These are phyloP conservation scores for Deilephila porcellus DNA, from an alignment of 2,888 invertebrate genomes.

Conservation along the genomic window DNA sequence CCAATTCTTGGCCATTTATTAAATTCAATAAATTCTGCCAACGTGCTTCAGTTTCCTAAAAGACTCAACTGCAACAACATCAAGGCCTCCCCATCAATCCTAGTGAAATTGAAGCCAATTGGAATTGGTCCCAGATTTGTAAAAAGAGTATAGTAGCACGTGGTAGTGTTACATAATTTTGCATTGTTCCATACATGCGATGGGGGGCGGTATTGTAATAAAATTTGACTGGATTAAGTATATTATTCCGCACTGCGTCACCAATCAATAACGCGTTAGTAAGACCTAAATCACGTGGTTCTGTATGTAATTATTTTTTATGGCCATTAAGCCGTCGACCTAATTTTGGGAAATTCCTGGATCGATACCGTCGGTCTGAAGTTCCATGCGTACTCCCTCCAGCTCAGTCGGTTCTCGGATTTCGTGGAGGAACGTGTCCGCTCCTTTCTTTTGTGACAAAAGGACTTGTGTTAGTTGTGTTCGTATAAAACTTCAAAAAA, in stretches of 20 bases:
- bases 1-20: too few relatives aligned
- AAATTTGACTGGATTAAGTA: not conserved
- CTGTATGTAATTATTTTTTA: not conserved
- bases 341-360: slow-evolving; percentile 15
- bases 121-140: not conserved
- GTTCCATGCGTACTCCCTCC: not conserved
- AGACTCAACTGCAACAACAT: not conserved
- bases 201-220: too few relatives aligned
- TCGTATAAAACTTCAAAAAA: not conserved
- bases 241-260: slow-evolving; percentile 23
- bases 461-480: not conserved
- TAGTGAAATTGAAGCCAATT: not conserved
- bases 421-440: slow-evolving; percentile 2
- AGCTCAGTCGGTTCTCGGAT: slow-evolving; percentile 18
- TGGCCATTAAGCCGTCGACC: slow-evolving; percentile 18
- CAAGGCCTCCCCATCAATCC: not conserved
- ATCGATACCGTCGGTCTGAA: slow-evolving; percentile 5
- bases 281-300: not conserved
- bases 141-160: not conserved
- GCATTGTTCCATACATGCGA: not conserved
- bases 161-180: slow-evolving; percentile 8
- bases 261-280: slow-evolving; percentile 30
- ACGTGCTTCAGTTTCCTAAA: not conserved
- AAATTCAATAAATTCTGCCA: not conserved
- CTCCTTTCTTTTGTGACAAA: not conserved